These are phyloP conservation scores for Aphaenogaster rudis DNA, from an alignment of 1,140 invertebrate genomes.

Conservation along the genomic window DNA sequence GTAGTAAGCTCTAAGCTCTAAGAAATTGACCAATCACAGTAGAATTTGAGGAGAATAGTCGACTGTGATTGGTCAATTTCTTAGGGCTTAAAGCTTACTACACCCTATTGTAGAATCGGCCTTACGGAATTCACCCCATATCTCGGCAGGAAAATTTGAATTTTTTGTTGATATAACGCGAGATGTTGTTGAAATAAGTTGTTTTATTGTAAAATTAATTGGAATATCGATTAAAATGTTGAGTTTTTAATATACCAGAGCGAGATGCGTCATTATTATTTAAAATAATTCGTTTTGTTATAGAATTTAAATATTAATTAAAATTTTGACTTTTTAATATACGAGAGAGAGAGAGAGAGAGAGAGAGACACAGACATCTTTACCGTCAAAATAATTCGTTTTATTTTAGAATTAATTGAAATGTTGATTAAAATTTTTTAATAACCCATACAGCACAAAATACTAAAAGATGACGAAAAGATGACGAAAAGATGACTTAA, in stretches of 20 bases:
- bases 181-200: background rate
- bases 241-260: background rate
- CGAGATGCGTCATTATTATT: background rate
- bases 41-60: too few relatives aligned
- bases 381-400: background rate
- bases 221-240: background rate
- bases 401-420: background rate
- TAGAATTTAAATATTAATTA: background rate
- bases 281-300: background rate
- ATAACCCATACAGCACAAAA: too few relatives aligned
- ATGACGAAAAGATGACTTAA: too few relatives aligned
- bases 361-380: background rate
- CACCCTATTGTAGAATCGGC: too few relatives aligned
- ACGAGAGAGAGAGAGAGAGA: background rate
- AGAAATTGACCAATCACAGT: too few relatives aligned
- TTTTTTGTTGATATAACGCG: background rate
- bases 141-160: background rate
- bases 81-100: too few relatives aligned
- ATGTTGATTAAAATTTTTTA: background rate
- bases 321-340: background rate
- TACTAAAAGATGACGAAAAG: too few relatives aligned
- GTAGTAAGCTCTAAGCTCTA: too few relatives aligned
- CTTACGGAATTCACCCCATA: too few relatives aligned
- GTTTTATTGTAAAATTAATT: background rate
- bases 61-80: too few relatives aligned